These are phyloP conservation scores for Ormyrus rosae DNA, from an alignment of 2,888 invertebrate species.

Conservation along the genomic window DNA sequence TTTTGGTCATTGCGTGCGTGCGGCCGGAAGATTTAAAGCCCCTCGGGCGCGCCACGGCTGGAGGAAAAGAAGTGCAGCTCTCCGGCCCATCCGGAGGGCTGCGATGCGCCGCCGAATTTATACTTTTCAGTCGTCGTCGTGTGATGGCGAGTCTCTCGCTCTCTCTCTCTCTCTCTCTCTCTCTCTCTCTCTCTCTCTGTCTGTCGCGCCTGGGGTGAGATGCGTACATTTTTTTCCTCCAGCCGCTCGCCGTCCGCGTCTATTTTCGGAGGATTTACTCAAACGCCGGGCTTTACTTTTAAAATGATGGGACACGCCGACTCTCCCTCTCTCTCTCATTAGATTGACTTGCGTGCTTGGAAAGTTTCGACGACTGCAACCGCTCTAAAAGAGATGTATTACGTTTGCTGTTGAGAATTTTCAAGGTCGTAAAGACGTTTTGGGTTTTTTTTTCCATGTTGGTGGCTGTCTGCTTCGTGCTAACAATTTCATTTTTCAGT, in stretches of 20 bases:
- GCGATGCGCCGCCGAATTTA: slow-evolving; percentile 35
- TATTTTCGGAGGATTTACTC: slow-evolving; percentile 50
- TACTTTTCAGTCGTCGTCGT: slow-evolving; percentile 49
- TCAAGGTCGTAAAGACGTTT: too few species aligned
- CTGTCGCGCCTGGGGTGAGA: slow-evolving; percentile 18
- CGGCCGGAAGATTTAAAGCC: slow-evolving; percentile 43
- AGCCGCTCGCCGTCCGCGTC: neutral
- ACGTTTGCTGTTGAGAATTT: too few species aligned
- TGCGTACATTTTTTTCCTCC: slow-evolving; percentile 48
- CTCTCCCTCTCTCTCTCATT: neutral
- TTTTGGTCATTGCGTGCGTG: slow-evolving; percentile 45
- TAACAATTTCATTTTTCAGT: too few species aligned
- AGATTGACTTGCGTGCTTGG: neutral
- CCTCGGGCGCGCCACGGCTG: neutral
- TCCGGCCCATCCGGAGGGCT: slow-evolving; percentile 18
- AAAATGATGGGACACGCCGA: slow-evolving; percentile 6
- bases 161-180: neutral
- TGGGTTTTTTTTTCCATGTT: too few species aligned
- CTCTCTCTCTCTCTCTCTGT: neutral
- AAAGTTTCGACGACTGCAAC: too few species aligned
- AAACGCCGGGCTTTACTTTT: slow-evolving; percentile 9
- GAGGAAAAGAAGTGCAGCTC: slow-evolving; percentile 31
- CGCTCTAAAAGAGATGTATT: too few species aligned
- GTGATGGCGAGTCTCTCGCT: slow-evolving; percentile 18
- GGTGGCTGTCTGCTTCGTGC: too few species aligned